These are phyloP conservation scores for Echinarachnius parma DNA, from an alignment of 53 echinoderm and acorn worm species.

Conservation along the genomic window DNA sequence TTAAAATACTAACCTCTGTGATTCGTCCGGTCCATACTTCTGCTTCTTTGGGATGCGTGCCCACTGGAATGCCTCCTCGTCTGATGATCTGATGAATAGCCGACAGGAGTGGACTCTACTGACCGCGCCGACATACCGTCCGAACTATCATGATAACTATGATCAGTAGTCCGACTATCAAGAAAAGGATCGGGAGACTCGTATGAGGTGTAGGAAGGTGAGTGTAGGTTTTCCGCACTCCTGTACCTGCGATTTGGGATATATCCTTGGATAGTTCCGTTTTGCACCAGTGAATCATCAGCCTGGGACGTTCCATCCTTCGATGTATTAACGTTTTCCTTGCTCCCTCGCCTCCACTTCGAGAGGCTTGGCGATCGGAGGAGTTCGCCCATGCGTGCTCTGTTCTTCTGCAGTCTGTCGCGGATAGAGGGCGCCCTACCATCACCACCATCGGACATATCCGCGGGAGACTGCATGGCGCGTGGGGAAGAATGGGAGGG, in stretches of 20 bases:
- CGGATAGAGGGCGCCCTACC: conserved; percentile 54
- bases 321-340: conserved; percentile 33
- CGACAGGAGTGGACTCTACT: conserved; percentile 18
- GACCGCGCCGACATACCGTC: conserved; percentile 53
- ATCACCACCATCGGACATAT: conserved; percentile 16
- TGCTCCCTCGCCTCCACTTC: conserved; percentile 43
- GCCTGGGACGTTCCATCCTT: background rate
- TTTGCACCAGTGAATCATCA: background rate
- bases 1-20: conserved; percentile 54
- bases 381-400: conserved; percentile 77
- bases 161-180: conserved; percentile 42
- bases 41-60: conserved; percentile 43
- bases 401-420: conserved; percentile 75
- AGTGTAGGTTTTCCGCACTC: conserved; percentile 46
- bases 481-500: conserved; percentile 23
- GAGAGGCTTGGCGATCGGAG: conserved; percentile 55
- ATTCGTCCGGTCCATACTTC: conserved; percentile 33
- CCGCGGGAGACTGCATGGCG: background rate
- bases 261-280: conserved; percentile 10
- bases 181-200: conserved; percentile 31
- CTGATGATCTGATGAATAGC: conserved; percentile 44
- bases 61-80: conserved; percentile 73
- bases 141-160: conserved; percentile 37
- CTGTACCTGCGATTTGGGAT: conserved; percentile 21
- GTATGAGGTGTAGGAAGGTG: conserved; percentile 31